Evolutionary conservation across 2,888 invertebrate species (phyloP), one percentile per base, ranked within the genome.

Genomic region (Eupsilia transversa): DNA sequence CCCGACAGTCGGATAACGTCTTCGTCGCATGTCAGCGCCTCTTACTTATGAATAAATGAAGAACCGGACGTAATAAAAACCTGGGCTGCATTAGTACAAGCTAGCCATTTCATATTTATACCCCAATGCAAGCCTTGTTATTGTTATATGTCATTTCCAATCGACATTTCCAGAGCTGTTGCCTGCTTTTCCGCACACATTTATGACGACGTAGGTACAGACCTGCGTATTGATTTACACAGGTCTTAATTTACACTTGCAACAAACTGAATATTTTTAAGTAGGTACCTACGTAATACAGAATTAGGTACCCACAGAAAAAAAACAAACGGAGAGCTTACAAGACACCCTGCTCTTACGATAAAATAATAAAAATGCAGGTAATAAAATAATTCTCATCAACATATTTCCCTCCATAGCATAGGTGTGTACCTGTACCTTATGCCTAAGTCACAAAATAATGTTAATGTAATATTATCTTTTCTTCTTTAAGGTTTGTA

Each of bases 401-500:
- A 57, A 33, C 3, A 67, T 27, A 35, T 78, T 68, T 80, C 86
- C 84, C 78, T 86, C 84, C 87, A 86, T 81, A 79, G 41, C 84
- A 77, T 79, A 83, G 33, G 60, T 73, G 70, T 77, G 66, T 76
- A 87, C 60, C 60, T 70, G 69, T 75, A 75, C 68, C 72, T 66
- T 73, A 77, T 61, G 77, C 74, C 77, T 76, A 79, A 77, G 85
- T 82, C 77, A 76, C 77, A 82, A 52, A n/a, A n/a, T n/a, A n/a
- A 78, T 79, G 67, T 77, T 83, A 81, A 83, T 72, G 49, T 76
- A 82, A 70, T 80, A 79, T 54, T 80, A 77, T 81, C 59, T 72
- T 83, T 80, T 79, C 81, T 84, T 85, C 74, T 77, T 12, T 82
- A 83, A 84, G 74, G 85, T 86, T 86, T 87, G 86, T 88, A 87